These are phyloP conservation scores for Strongylocentrotus purpuratus DNA, from an alignment of 35 echinoderm and acorn worm genomes.

Conservation along the genomic window DNA sequence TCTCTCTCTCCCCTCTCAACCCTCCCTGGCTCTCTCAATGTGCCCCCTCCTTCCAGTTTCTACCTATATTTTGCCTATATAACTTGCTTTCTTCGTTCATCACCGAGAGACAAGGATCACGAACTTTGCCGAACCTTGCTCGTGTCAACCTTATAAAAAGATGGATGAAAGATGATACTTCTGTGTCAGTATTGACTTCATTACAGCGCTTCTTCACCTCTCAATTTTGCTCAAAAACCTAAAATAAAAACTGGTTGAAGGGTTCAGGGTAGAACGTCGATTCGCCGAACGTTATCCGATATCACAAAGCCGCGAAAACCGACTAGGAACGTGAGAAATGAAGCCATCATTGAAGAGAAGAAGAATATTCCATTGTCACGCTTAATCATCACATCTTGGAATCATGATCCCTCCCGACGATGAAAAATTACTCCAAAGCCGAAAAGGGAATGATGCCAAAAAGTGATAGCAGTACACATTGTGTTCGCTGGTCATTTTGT, in stretches of 20 bases:
- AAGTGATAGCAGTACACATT: neutral
- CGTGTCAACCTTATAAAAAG: neutral
- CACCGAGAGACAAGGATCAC: neutral
- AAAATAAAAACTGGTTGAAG: neutral
- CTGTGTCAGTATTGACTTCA: neutral
- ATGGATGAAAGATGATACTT: neutral
- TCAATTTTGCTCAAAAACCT: neutral
- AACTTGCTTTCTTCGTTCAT: neutral
- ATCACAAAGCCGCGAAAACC: neutral
- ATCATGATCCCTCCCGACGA: no score
- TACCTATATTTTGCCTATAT: no score
- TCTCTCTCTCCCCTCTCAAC: no score
- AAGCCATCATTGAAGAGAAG: neutral
- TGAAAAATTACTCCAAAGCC: no score
- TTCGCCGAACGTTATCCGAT: neutral
- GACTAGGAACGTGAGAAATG: neutral
- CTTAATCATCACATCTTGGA: neutral
- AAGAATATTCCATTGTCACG: neutral
- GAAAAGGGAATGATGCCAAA: neutral
- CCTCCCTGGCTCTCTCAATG: no score
- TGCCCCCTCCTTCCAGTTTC: no score
- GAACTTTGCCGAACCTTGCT: neutral
- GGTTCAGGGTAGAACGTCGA: neutral
- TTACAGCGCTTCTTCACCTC: neutral
- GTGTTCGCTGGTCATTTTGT: neutral